Conservation (phyloP, 2,888 invertebrate genomes). For the Hoplodrina blanda region DNA sequence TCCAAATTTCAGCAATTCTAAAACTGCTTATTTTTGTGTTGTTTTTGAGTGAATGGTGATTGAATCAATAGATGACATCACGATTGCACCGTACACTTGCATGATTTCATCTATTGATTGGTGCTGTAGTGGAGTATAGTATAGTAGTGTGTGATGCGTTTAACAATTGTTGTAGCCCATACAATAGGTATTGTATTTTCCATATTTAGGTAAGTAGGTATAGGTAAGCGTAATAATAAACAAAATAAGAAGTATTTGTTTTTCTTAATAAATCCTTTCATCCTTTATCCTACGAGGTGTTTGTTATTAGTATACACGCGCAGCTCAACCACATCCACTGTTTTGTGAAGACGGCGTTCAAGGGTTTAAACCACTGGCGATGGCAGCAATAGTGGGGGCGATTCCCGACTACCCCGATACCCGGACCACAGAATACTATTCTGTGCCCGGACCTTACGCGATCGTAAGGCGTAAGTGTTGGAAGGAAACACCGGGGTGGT, state of each 20-base stretch:
- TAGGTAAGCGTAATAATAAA: conserved; percentile 22
- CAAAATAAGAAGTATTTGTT: not conserved
- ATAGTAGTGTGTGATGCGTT: conserved; percentile 1
- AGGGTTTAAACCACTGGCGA: no score
- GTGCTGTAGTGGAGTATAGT: not conserved
- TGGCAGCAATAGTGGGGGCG: no score
- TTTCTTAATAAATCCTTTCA: not conserved
- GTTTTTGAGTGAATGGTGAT: not conserved
- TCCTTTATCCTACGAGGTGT: no score
- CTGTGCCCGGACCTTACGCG: no score
- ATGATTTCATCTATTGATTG: not conserved
- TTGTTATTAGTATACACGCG: not conserved
- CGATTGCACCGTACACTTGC: not conserved
- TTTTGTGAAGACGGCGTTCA: no score
- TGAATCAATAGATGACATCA: conserved; percentile 19
- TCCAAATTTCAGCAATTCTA: no score
- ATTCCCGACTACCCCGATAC: no score
- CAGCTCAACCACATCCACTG: no score
- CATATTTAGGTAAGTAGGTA: conserved; percentile 1
- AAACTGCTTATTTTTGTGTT: not conserved
- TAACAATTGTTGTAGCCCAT: conserved; percentile 38
- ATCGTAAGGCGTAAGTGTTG: no score
- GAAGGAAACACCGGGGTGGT: no score
- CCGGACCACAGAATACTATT: no score
- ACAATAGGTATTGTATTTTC: conserved; percentile 39